Base-by-base conservation (phyloP, 1,140 invertebrate species). In the Scaptodrosophila lebanonensis region DNA sequence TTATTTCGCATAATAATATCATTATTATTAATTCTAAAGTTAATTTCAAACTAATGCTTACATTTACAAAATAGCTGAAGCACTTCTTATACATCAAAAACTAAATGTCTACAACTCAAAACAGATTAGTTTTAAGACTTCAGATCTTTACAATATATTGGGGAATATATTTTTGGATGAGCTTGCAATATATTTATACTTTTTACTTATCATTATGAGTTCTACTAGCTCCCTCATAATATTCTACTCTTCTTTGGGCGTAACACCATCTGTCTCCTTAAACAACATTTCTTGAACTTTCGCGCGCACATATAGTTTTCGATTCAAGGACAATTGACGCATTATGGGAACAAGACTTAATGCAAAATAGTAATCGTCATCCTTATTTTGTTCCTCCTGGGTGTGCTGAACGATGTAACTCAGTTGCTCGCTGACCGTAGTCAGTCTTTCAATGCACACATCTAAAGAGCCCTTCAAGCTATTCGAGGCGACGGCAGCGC, bases 351-450 rank as follows among this genome's bases (percentile, higher is more conserved):
- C 71, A 20, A 82, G 38, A 12, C 75, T 82, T 2, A 83, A 20
- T 0, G 77, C 75, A 15, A 82, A 82, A 40, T 83, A 83, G 35
- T 82, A 82, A 20, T 82, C 77, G 11, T 82, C 75, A 16, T 82
- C 75, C 51, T 82, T 83, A 12, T 7, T 36, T 0, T 59, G 64
- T 12, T 79, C 64, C 11, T 79, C 75, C 8, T 79, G 69, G 11
- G 65, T 72, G 36, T 79, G 75, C 32, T 79, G 73, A 12, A 79
- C 73, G 11, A 79, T 59, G 18, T 73, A 79, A 33, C 51, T 69
- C 11, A 79, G 29, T 20, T 79, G 75, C 38, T 79, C 73, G 32
- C 73, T 79, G 18, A 79, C 73, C 1, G 64, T 61, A 17, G 73
- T 79, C 33, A 79, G 22, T 0, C 73, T 64, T 18, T 79, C 73